Evolutionary conservation across 2,888 invertebrate species (phyloP).

Genomic region (Blera fallax): DNA sequence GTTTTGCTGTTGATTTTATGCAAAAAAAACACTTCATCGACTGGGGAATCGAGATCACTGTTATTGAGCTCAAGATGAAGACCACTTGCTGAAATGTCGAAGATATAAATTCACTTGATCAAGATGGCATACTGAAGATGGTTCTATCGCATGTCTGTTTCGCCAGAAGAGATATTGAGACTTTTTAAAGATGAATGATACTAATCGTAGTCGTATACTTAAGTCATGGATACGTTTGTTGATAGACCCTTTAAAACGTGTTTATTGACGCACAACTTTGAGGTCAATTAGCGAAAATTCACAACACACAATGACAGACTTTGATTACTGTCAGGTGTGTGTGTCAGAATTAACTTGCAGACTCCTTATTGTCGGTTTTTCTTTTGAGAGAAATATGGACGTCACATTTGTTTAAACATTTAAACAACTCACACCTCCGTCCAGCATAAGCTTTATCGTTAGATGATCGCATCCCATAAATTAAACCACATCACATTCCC

Average conservation of each 20-base stretch:
- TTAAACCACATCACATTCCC: no score
- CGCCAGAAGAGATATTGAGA: background rate
- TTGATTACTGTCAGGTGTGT: background rate
- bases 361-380: no score
- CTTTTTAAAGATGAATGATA: background rate
- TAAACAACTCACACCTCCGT: background rate
- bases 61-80: constrained; percentile 13
- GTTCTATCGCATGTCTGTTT: background rate
- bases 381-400: no score
- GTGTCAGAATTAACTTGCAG: no score
- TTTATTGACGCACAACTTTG: background rate
- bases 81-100: constrained; percentile 37
- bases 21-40: background rate
- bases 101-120: background rate
- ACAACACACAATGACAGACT: background rate
- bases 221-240: background rate
- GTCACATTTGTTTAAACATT: no score
- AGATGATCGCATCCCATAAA: background rate
- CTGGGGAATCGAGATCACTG: constrained; percentile 32
- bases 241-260: background rate
- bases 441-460: background rate
- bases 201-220: background rate
- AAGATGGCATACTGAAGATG: background rate
- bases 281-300: background rate
- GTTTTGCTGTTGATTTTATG: background rate